These are phyloP conservation scores for Herpailurus yagouaroundi DNA, from an alignment of 2,113 vertebrate genomes.

Conservation along the genomic window DNA sequence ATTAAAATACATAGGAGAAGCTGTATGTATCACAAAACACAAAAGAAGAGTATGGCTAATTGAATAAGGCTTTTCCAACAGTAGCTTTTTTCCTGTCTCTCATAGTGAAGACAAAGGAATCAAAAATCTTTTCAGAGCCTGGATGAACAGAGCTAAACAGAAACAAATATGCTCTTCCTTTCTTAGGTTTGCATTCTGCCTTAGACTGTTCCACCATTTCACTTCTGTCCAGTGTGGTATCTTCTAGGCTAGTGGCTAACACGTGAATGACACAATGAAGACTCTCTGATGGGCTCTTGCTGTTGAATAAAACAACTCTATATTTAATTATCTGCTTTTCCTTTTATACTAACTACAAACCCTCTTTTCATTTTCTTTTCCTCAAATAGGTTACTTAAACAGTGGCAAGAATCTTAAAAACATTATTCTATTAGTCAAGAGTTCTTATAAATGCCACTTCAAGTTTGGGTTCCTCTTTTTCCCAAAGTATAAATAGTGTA, in stretches of 20 bases:
- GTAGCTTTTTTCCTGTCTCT: background rate
- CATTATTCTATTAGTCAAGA: background rate
- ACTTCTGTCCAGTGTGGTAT: background rate
- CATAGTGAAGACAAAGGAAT: background rate
- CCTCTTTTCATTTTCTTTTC: background rate
- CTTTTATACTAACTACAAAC: background rate
- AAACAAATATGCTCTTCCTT: background rate
- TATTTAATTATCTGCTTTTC: background rate
- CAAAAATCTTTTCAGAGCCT: background rate
- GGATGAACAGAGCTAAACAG: background rate
- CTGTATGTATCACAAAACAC: background rate
- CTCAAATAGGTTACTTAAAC: background rate
- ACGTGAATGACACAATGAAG: background rate
- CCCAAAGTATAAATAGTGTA: background rate
- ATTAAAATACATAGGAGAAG: background rate
- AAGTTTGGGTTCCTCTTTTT: background rate
- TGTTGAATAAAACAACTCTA: background rate
- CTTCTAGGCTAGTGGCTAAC: background rate
- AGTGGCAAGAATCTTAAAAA: background rate
- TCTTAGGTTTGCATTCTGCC: background rate
- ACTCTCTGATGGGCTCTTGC: background rate
- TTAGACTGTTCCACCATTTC: background rate
- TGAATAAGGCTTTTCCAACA: background rate
- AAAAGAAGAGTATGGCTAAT: background rate
- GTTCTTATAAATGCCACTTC: slow-evolving; percentile 4